Base-by-base conservation (phyloP, 1,140 invertebrate genomes). In the Rhagoletis pomonella region DNA sequence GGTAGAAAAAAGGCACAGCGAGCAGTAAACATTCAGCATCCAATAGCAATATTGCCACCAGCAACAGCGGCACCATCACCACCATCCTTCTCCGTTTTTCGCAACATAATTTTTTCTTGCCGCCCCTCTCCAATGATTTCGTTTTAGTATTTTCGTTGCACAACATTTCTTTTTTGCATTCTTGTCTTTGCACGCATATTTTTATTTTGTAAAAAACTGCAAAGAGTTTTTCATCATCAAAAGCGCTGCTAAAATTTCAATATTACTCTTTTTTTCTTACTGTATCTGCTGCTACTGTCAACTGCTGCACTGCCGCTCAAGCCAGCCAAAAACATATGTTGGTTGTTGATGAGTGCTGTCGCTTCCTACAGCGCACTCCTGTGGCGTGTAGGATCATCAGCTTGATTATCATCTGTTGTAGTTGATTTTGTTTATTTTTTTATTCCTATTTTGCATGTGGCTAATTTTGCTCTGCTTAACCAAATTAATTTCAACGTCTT, bases 391-490 rank as follows among this genome's bases (percentile, higher is more conserved):
- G 73, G 73, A 55, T 81, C 73, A 81, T 55, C 47, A 81, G 12
- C 73, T 19, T 81, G 73, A 81, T 81, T 19, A 81, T 81, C 73
- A 81, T 81, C 73, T 81, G 73, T 42, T 81, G 47, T 81, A 5
- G 14, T 47, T 9, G 7, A 65, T 86, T 44, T 65, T 86, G 58
- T 60, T 86, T 58, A 47, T 86, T 67, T 86, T 58, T 58, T 17
- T 29, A 29, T 29, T 29, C 29, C 29, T 29, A 29, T 29, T 29
- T 29, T 29, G 29, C 29, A 12, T 86, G 50, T 69, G 42, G 64
- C 55, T 73, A 87, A 73, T 73, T 87, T 87, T 87, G 67, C 86
- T 69, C 65, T 58, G 67, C 65, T 87, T 50, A 85, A 62, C 84
- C 62, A 73, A 87, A 77, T 58, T 73, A 86, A 69, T 55, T 69